A percentile compares a stretch with the other conserved stretches of the same genome.
Conservation (phyloP, 2,797 vertebrate genomes). For the Tarsius wallacei region DNA sequence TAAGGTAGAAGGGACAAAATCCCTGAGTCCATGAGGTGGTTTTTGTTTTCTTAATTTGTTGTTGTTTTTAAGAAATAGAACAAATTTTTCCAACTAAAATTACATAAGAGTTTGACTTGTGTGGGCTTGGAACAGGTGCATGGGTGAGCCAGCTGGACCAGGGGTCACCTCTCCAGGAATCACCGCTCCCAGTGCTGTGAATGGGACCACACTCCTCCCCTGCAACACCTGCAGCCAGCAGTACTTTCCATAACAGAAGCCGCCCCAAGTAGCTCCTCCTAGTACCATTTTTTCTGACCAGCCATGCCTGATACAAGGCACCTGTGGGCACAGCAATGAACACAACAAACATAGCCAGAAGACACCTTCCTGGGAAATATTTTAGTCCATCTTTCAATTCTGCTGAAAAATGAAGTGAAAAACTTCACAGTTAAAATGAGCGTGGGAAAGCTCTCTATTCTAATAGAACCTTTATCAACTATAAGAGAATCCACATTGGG, state of each 20-base stretch:
- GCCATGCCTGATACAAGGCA: neutral
- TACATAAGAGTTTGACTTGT: neutral
- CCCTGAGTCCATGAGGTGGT: neutral
- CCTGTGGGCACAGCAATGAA: neutral
- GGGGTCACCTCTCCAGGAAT: neutral
- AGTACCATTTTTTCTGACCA: neutral
- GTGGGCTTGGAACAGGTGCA: neutral
- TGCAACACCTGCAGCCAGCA: neutral
- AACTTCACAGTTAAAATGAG: neutral
- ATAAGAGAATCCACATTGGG: neutral
- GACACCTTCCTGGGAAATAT: neutral
- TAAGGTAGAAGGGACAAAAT: neutral
- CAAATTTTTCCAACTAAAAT: neutral
- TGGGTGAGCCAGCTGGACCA: too few species aligned
- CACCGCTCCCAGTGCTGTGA: fast-evolving
- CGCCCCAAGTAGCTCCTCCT: neutral
- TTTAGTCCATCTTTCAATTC: neutral
- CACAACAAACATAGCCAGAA: neutral
- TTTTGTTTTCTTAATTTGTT: neutral
- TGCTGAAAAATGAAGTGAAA: neutral
- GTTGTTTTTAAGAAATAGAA: neutral
- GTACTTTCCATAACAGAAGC: neutral
- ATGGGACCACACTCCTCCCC: neutral
- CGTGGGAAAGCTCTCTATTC: neutral
- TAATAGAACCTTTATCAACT: neutral